phyloP scores from a whole-genome alignment of 1,140 invertebrate genomes.

The Mya arenaria region DNA sequence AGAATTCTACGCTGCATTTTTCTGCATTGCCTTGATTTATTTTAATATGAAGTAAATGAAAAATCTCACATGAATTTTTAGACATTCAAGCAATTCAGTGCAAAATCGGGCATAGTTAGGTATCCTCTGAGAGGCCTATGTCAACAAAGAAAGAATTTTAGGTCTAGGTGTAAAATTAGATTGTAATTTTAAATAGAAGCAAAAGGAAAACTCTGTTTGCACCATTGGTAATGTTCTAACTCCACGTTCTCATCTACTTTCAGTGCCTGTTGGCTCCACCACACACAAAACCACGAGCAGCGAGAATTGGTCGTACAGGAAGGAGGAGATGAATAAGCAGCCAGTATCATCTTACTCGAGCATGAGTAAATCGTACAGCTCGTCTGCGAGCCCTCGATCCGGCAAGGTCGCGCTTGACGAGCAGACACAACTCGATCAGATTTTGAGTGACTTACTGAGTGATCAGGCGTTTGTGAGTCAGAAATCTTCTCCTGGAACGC shows the following conservation, averaged over 20 bases:
- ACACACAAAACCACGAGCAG: conserved; percentile 55
- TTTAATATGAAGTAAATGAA: too few species aligned
- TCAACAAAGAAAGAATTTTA: too few species aligned
- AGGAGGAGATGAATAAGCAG: conserved; percentile 11
- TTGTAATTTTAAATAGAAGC: too few species aligned
- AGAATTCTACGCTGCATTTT: too few species aligned
- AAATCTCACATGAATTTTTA: too few species aligned
- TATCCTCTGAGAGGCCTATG: too few species aligned
- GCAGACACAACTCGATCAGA: conserved; percentile 78
- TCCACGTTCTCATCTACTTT: conserved; percentile 16
- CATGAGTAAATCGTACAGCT: conserved; percentile 61
- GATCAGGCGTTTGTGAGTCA: conserved; percentile 70
- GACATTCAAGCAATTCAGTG: too few species aligned
- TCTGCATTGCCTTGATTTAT: too few species aligned
- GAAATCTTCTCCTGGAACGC: conserved; percentile 59
- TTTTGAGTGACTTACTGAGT: conserved; percentile 78
- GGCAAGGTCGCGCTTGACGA: conserved; percentile 70
- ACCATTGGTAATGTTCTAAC: too few species aligned
- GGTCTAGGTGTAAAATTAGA: too few species aligned
- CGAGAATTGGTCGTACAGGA: conserved; percentile 50
- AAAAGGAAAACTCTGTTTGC: too few species aligned
- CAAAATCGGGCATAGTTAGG: too few species aligned
- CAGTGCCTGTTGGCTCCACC: conserved; percentile 52
- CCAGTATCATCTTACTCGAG: conserved; percentile 8
- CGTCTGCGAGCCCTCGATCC: conserved; percentile 57